These are phyloP conservation scores for Nasonovia ribisnigri DNA, from an alignment of 2,888 invertebrate species.

Conservation along the genomic window DNA sequence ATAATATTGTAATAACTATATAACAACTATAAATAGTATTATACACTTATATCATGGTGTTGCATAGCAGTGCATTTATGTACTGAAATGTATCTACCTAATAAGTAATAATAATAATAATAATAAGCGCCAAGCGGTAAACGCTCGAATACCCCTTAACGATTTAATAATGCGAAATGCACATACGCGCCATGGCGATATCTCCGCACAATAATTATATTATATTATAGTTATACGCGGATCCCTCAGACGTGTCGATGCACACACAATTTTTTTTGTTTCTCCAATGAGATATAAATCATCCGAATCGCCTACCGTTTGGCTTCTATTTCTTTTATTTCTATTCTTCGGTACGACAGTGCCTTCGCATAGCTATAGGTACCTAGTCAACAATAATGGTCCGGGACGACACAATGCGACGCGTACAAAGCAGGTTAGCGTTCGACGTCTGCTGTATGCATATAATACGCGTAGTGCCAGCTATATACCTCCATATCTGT, in stretches of 20 bases:
- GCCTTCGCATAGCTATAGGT: not conserved
- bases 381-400: not conserved
- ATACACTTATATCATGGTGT: not conserved
- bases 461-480: not conserved
- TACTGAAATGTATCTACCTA: not conserved
- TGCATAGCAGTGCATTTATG: not conserved
- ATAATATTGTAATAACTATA: not conserved
- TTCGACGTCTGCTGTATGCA: not conserved
- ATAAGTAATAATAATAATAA: not conserved
- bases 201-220: not conserved
- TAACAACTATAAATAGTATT: not conserved
- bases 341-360: not conserved
- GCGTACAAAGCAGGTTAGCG: slow-evolving; percentile 60
- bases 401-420: slow-evolving; percentile 46
- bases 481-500: slow-evolving; percentile 24
- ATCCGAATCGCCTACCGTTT: slow-evolving; percentile 5
- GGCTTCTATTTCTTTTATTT: not conserved
- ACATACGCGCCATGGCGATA: not conserved
- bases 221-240: not conserved
- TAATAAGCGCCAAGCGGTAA: not conserved
- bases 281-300: not conserved
- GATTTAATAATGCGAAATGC: not conserved
- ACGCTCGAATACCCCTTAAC: not conserved
- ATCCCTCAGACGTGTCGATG: not conserved
- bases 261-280: not conserved